Conservation (phyloP, 2,113 vertebrate genomes). For the Nerophis lumbriciformis region DNA sequence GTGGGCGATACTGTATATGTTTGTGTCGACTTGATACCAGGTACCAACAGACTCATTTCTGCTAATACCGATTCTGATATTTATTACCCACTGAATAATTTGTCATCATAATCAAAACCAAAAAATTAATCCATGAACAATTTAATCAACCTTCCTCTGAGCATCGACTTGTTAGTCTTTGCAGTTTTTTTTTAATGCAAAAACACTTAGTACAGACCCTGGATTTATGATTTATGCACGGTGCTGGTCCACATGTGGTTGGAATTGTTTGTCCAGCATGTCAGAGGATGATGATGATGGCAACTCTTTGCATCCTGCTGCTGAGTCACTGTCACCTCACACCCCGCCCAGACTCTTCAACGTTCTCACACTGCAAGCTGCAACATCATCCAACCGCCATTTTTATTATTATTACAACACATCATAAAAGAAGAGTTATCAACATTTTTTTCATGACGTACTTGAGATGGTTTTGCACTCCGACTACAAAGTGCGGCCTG, state of each 20-base stretch:
- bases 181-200: too few species aligned
- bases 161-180: background rate
- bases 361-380: conserved; percentile 10
- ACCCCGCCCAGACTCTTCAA: background rate
- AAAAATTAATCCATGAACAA: too few species aligned
- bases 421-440: too few species aligned
- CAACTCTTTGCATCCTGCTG: conserved; percentile 37
- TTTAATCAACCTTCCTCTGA: too few species aligned
- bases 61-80: too few species aligned
- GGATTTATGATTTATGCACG: background rate
- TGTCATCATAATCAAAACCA: too few species aligned
- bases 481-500: too few species aligned
- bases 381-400: background rate
- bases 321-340: conserved; percentile 40
- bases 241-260: background rate
- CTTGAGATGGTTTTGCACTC: too few species aligned
- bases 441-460: background rate
- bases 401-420: background rate
- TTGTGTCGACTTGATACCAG: too few species aligned
- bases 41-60: too few species aligned
- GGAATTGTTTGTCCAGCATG: background rate
- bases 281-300: background rate
- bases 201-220: too few species aligned
- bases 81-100: too few species aligned
- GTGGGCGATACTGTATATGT: background rate